Conservation (phyloP, 1,140 invertebrate genomes). For the Lepidurus apus region DNA sequence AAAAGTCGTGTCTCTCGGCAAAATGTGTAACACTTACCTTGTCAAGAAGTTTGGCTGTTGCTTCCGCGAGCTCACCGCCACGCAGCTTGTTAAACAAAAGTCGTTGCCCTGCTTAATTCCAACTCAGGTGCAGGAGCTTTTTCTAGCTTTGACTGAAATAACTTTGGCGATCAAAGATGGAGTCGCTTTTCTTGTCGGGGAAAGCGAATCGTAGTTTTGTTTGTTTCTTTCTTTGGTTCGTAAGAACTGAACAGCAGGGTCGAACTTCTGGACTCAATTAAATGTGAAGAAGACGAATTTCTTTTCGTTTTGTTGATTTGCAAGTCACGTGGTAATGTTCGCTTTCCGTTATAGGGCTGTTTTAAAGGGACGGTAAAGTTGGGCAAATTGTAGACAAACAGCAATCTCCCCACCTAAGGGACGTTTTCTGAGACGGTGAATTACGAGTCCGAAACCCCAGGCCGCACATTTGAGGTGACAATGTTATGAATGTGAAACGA, state of each 20-base stretch:
- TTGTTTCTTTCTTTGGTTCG: too few species aligned
- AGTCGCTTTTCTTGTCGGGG: background rate
- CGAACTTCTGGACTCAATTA: too few species aligned
- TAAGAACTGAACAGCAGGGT: too few species aligned
- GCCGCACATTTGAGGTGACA: slow-evolving; percentile 63
- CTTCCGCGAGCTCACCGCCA: background rate
- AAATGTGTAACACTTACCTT: background rate
- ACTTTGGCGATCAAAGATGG: background rate
- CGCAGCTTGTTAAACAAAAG: background rate
- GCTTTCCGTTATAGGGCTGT: background rate
- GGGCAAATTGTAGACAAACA: slow-evolving; percentile 46
- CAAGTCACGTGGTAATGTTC: background rate
- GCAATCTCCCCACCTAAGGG: slow-evolving; percentile 87
- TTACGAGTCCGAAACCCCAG: slow-evolving; percentile 89
- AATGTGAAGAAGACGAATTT: too few species aligned
- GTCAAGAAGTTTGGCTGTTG: background rate
- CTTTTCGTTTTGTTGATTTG: background rate
- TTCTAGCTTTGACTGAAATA: background rate
- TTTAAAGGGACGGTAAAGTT: background rate
- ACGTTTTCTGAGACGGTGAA: slow-evolving; percentile 90
- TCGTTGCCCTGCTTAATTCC: slow-evolving; percentile 1
- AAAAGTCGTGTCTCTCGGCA: too few species aligned
- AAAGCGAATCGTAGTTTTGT: background rate
- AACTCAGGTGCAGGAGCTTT: slow-evolving; percentile 10
- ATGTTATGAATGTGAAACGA: slow-evolving; percentile 1